Evolutionary conservation across 2,797 vertebrate genomes (phyloP).

Genomic region (Fundulus diaphanus): DNA sequence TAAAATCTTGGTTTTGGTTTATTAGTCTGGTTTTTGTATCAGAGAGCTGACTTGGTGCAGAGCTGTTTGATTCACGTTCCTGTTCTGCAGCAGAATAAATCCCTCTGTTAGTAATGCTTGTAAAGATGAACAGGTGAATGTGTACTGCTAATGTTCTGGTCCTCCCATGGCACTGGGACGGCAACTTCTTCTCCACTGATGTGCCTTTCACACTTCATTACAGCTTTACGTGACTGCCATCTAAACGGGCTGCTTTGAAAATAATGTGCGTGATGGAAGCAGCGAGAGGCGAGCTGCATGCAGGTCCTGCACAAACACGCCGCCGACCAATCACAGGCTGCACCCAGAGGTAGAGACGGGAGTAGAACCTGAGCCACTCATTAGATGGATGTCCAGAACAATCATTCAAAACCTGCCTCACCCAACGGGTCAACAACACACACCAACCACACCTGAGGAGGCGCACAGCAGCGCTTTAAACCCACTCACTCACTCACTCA

Average conservation of each 20-base stretch:
- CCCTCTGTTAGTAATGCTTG: conserved; percentile 5
- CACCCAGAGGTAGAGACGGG: conserved; percentile 25
- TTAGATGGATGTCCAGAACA: conserved; percentile 59
- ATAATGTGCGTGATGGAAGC: conserved; percentile 3
- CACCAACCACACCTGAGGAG: neutral
- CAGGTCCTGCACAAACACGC: neutral
- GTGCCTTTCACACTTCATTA: conserved; percentile 32
- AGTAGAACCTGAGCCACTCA: conserved; percentile 44
- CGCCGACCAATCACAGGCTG: conserved; percentile 41
- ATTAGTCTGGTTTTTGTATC: neutral
- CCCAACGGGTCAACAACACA: neutral
- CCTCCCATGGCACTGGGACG: conserved; percentile 1
- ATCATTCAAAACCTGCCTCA: conserved; percentile 58
- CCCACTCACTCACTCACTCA: neutral
- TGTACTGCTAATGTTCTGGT: neutral
- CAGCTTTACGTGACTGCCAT: conserved; percentile 15
- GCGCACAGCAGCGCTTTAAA: neutral
- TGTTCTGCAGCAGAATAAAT: neutral
- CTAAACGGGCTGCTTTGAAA: conserved; percentile 1
- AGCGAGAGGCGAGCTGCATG: conserved; percentile 1
- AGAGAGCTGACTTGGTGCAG: neutral
- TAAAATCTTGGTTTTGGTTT: neutral
- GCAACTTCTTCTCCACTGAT: neutral
- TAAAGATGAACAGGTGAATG: conserved; percentile 9
- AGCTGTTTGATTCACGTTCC: neutral